phyloP scores from a whole-genome alignment of 2,888 invertebrate genomes.

The Ernsta delagoae region DNA sequence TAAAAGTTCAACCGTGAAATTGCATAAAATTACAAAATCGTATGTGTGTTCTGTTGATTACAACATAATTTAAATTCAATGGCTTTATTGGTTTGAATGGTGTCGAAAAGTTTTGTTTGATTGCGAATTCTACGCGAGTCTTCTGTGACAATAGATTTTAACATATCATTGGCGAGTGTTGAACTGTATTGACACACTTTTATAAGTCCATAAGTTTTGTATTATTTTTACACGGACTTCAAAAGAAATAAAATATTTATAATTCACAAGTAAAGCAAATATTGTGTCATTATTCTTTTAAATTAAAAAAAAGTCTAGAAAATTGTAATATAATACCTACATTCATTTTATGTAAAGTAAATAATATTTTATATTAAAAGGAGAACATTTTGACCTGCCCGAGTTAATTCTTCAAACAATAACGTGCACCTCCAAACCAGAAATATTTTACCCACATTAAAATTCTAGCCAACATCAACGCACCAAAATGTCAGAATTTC shows the following conservation, averaged over 20 bases:
- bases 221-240: neutral
- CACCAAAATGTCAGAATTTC: neutral
- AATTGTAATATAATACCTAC: too few relatives aligned
- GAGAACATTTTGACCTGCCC: too few relatives aligned
- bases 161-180: conserved; percentile 24
- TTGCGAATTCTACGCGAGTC: conserved; percentile 20
- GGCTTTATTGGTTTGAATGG: conserved; percentile 30
- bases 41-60: conserved; percentile 37
- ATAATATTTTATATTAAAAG: too few relatives aligned
- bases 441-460: too few relatives aligned
- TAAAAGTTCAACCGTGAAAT: conserved; percentile 59
- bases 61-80: conserved; percentile 38
- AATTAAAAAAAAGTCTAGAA: too few relatives aligned
- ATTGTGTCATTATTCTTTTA: too few relatives aligned
- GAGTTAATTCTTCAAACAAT: too few relatives aligned
- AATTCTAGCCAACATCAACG: neutral
- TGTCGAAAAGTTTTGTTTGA: conserved; percentile 22
- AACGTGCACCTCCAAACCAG: too few relatives aligned
- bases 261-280: neutral
- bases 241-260: neutral
- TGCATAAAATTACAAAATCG: conserved; percentile 40
- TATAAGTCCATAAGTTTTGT: neutral
- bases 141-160: conserved; percentile 35
- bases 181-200: conserved; percentile 19
- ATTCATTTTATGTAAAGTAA: too few relatives aligned